Percentiles rank a stretch among this genome's conserved stretches.
Conservation (phyloP, 1,140 invertebrate genomes). For the Drosophila chauvacae region DNA sequence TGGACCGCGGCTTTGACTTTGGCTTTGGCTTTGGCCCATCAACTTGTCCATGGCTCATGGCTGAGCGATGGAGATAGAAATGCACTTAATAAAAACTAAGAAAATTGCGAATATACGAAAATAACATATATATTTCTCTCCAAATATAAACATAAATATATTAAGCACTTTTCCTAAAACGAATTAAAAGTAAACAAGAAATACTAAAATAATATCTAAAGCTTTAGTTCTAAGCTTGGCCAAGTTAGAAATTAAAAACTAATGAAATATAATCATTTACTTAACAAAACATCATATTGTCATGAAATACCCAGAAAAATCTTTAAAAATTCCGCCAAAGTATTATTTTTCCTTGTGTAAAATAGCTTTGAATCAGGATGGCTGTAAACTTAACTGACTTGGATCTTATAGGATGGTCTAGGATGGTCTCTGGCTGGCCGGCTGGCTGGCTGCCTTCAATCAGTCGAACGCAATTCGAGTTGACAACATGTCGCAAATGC, state of each 20-base stretch:
- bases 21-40: constrained; percentile 60
- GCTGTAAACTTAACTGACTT: not conserved
- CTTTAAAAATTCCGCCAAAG: not conserved
- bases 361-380: constrained; percentile 13
- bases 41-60: constrained; percentile 61
- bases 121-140: too few species aligned
- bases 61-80: constrained; percentile 34
- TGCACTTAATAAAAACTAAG: constrained; percentile 10
- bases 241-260: too few species aligned
- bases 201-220: not conserved
- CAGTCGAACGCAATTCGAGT: constrained; percentile 81
- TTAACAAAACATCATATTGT: too few species aligned
- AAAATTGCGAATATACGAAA: too few species aligned
- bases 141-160: not conserved
- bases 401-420: constrained; percentile 22
- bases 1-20: constrained; percentile 43
- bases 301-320: not conserved
- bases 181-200: too few species aligned
- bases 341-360: constrained; percentile 11
- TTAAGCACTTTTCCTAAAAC: not conserved
- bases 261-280: too few species aligned
- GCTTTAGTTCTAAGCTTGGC: too few species aligned
- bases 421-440: constrained; percentile 19
- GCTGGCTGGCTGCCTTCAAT: constrained; percentile 74
- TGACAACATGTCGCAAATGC: constrained; percentile 82